Conservation (phyloP, 2,113 vertebrate genomes). For the Oryzias javanicus region DNA sequence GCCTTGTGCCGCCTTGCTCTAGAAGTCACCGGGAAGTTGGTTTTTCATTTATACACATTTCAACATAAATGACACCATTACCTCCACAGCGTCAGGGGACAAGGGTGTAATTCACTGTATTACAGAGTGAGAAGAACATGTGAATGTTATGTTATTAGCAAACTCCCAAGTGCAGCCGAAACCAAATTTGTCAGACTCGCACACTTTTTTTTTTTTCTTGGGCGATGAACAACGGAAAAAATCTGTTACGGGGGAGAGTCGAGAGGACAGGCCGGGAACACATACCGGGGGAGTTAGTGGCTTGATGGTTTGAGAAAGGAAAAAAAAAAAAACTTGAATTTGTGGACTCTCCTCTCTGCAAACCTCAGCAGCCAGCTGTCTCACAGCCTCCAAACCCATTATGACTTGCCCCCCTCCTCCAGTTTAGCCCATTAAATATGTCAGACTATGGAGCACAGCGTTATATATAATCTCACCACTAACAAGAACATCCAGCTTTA, state of each 20-base stretch:
- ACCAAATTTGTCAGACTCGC: slow-evolving; percentile 62
- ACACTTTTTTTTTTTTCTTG: slow-evolving; percentile 23
- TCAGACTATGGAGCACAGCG: slow-evolving; percentile 60
- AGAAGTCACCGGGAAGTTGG: not conserved
- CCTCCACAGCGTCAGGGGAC: slow-evolving; percentile 33
- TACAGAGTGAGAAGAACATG: slow-evolving; percentile 39
- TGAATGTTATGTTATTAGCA: slow-evolving; percentile 58
- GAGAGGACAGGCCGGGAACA: slow-evolving; percentile 34
- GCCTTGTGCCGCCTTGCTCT: not conserved
- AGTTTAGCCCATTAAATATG: slow-evolving; percentile 63
- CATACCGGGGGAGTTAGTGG: slow-evolving; percentile 55
- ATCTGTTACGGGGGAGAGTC: slow-evolving; percentile 39
- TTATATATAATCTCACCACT: slow-evolving; percentile 62
- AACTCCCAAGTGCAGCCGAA: slow-evolving; percentile 60
- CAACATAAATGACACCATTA: slow-evolving; percentile 35
- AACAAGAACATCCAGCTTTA: slow-evolving; percentile 61
- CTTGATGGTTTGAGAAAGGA: slow-evolving; percentile 29
- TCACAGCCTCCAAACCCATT: slow-evolving; percentile 54
- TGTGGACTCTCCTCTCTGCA: slow-evolving; percentile 9
- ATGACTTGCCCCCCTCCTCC: slow-evolving; percentile 22
- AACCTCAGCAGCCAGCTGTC: slow-evolving; percentile 59
- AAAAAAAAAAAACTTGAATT: slow-evolving; percentile 5
- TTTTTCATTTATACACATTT: slow-evolving; percentile 16
- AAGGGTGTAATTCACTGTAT: slow-evolving; percentile 40
- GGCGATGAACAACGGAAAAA: slow-evolving; percentile 28